Evolutionary conservation across 2,113 vertebrate genomes (phyloP).

Genomic region (Struthio camelus): DNA sequence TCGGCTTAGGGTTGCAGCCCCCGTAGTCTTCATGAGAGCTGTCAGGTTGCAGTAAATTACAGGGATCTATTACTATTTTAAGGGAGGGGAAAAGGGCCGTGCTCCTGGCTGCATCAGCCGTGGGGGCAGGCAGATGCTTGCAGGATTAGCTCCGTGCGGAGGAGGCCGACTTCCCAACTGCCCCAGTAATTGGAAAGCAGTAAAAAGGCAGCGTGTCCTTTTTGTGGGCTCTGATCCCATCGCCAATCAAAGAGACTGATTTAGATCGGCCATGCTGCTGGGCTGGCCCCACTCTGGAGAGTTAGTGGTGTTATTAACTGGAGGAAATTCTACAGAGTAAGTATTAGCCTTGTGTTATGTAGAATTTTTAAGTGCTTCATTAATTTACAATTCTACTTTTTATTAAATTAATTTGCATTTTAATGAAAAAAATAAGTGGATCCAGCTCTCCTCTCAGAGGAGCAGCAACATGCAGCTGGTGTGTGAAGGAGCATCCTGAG

Average conservation of each 20-base stretch:
- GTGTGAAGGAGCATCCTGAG: background rate
- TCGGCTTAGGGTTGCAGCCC: background rate
- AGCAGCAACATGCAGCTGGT: background rate
- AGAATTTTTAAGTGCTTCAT: conserved; percentile 67
- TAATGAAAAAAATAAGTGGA: conserved; percentile 72
- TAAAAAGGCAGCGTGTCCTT: rapidly evolving
- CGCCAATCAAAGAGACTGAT: background rate
- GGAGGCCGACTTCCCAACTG: background rate
- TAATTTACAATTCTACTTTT: conserved; percentile 74
- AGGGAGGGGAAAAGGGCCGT: background rate
- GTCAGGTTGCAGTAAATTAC: background rate
- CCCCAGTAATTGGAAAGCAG: background rate
- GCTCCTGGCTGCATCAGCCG: background rate
- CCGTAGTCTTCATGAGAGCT: rapidly evolving
- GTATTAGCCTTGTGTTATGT: conserved; percentile 48
- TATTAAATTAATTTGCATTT: conserved; percentile 80
- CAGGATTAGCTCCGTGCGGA: background rate
- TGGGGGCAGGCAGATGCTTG: rapidly evolving
- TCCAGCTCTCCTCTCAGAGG: conserved; percentile 27
- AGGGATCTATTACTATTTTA: rapidly evolving
- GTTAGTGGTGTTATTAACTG: conserved; percentile 5
- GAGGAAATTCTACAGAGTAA: conserved; percentile 34
- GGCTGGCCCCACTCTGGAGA: background rate
- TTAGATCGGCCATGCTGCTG: background rate
- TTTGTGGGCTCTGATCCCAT: background rate